Conservation (phyloP, 2,797 vertebrate genomes). For the Denticeps clupeoides region DNA sequence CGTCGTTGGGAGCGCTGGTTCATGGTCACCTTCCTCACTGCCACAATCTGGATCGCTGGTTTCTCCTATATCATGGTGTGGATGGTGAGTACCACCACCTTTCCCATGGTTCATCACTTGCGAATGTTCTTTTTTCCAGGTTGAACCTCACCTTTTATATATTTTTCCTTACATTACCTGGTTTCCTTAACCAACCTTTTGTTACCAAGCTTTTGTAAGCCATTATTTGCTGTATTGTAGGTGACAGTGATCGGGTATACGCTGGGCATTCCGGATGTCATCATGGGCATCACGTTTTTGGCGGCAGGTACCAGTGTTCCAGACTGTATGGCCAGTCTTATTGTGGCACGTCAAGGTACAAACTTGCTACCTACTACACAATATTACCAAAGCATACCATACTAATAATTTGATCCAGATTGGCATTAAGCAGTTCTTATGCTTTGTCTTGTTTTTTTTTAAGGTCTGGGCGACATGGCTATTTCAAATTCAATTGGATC, state of each 20-base stretch:
- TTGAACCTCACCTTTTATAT: too few relatives aligned
- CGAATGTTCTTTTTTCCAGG: too few relatives aligned
- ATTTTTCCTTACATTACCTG: too few relatives aligned
- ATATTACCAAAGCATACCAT: too few relatives aligned
- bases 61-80: constrained; percentile 95
- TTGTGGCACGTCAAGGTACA: constrained; percentile 89
- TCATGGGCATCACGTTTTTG: constrained; percentile 94
- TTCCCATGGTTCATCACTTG: background rate
- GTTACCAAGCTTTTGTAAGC: too few relatives aligned
- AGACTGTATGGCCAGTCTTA: constrained; percentile 94
- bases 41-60: constrained; percentile 86
- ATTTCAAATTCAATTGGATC: constrained; percentile 93
- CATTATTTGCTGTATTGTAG: constrained; percentile 43
- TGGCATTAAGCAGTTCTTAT: background rate
- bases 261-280: constrained; percentile 87
- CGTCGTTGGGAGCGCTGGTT: constrained; percentile 86
- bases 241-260: constrained; percentile 92
- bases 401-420: too few relatives aligned
- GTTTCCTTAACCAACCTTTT: too few relatives aligned
- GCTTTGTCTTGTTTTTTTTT: constrained; percentile 9
- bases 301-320: constrained; percentile 91
- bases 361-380: too few relatives aligned
- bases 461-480: constrained; percentile 93
- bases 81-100: constrained; percentile 70
- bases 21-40: constrained; percentile 77